These are phyloP conservation scores for Avahi laniger DNA, from an alignment of 2,797 vertebrate genomes.

Conservation along the genomic window DNA sequence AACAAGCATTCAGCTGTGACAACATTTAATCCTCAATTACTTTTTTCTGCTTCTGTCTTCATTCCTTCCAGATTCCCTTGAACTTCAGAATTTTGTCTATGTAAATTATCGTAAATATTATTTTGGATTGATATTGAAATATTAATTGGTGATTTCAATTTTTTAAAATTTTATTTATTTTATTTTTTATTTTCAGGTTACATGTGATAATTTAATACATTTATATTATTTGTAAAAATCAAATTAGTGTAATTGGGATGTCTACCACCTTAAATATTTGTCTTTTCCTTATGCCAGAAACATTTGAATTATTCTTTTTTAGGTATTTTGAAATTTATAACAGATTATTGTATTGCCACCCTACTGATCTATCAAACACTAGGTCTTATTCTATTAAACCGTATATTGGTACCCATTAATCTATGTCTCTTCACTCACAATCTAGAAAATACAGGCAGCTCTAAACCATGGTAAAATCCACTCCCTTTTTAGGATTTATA, in stretches of 20 bases:
- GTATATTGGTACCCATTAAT: background rate
- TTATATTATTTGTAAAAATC: background rate
- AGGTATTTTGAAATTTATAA: background rate
- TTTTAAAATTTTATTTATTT: background rate
- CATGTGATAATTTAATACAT: background rate
- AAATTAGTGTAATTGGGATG: background rate
- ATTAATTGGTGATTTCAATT: background rate
- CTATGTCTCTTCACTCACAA: background rate
- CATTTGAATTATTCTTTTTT: background rate
- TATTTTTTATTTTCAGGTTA: background rate
- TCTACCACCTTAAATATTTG: background rate
- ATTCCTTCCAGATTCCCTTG: background rate
- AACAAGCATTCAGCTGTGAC: background rate
- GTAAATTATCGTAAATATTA: background rate
- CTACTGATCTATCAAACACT: background rate
- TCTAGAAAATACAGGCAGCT: background rate
- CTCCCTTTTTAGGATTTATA: background rate
- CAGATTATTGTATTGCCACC: background rate
- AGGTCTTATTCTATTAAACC: background rate
- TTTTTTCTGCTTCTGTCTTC: background rate
- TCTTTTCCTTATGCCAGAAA: background rate
- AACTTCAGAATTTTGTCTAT: background rate
- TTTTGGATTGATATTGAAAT: background rate
- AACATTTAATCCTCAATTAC: background rate
- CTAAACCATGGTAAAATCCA: background rate